These are phyloP conservation scores for Melanostigma gelatinosum DNA, from an alignment of 2,113 vertebrate genomes.

Conservation along the genomic window DNA sequence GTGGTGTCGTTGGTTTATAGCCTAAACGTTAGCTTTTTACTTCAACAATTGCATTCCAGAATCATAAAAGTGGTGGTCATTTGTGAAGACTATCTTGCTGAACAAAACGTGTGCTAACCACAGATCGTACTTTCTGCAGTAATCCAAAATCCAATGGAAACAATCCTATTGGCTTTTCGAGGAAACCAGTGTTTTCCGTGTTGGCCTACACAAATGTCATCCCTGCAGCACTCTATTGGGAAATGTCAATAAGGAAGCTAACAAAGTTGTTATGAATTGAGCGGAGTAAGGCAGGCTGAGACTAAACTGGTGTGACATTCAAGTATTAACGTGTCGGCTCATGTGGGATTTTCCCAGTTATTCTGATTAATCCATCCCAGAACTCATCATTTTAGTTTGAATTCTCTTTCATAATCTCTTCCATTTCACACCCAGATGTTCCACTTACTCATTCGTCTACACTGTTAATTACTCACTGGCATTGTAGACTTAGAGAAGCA, in stretches of 20 bases:
- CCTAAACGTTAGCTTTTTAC: not conserved
- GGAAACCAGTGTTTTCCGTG: not conserved
- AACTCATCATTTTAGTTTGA: not conserved
- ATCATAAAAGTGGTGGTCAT: not conserved
- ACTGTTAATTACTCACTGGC: slow-evolving; percentile 41
- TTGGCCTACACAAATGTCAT: not conserved
- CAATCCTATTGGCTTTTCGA: not conserved
- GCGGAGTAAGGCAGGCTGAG: not conserved
- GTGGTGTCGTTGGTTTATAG: not conserved
- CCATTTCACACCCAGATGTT: not conserved
- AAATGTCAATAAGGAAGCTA: not conserved
- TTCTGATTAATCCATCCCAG: not conserved
- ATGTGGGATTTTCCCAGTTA: slow-evolving; percentile 14
- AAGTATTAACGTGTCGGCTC: slow-evolving; percentile 15
- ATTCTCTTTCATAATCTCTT: not conserved
- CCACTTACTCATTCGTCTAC: slow-evolving; percentile 11
- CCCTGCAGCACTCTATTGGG: not conserved
- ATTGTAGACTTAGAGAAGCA: not conserved
- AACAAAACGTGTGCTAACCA: not conserved
- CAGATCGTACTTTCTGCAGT: not conserved
- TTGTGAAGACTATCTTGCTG: not conserved
- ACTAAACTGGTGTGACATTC: slow-evolving; percentile 6
- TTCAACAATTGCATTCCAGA: not conserved
- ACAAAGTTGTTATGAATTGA: not conserved
- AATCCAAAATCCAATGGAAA: not conserved